phyloP scores from a whole-genome alignment of 2,113 vertebrate genomes.

The Dolichotis patagonum region DNA sequence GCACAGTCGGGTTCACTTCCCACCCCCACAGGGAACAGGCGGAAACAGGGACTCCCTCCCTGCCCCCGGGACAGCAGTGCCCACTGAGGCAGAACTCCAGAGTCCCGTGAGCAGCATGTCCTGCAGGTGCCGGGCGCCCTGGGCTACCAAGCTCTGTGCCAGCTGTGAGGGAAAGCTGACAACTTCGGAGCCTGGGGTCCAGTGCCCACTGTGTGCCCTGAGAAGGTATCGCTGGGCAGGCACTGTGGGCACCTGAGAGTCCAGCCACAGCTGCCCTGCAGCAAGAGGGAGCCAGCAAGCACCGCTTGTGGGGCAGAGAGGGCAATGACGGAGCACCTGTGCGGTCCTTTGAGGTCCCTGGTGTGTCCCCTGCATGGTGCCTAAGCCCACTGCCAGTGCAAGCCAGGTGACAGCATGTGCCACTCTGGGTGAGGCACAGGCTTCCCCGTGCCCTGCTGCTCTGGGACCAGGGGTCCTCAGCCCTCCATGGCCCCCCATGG shows the following conservation, averaged over 20 bases:
- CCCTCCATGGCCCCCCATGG: no score
- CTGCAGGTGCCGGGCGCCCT: fast-evolving
- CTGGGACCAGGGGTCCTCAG: background rate
- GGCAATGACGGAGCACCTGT: background rate
- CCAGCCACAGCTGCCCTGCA: no score
- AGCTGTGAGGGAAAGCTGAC: background rate
- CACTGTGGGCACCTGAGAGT: background rate
- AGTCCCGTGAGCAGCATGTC: background rate
- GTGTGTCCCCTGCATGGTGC: background rate
- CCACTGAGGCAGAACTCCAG: background rate
- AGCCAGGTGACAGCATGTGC: background rate
- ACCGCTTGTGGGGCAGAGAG: background rate
- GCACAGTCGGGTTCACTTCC: no score
- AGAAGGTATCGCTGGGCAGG: background rate
- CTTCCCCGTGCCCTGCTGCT: background rate
- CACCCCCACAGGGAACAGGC: background rate
- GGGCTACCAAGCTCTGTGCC: no score
- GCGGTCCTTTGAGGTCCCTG: background rate
- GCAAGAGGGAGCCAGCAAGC: background rate
- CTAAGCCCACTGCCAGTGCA: background rate
- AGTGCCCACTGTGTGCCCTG: fast-evolving
- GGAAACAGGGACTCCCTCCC: no score
- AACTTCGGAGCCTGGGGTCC: background rate
- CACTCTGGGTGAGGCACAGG: no score
- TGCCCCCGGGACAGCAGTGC: no score